Percentiles rank a stretch among this genome's conserved stretches.
phyloP scores from a whole-genome alignment of 2,113 vertebrate species.

The Erythrolamprus reginae region DNA sequence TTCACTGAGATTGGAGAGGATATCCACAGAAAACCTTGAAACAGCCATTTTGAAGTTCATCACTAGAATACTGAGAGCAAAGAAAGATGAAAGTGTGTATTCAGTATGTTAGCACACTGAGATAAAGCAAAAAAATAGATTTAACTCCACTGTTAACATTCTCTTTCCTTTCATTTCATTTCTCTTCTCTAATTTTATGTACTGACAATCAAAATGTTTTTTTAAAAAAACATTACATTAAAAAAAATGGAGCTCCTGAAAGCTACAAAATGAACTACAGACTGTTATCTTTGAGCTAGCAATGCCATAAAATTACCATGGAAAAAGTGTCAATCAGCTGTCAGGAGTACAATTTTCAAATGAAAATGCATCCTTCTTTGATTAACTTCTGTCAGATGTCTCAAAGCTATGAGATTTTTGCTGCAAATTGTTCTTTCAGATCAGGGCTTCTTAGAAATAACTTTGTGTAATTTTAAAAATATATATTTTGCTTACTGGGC shows the following conservation, averaged over 20 bases:
- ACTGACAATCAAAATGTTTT: background rate
- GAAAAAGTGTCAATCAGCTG: background rate
- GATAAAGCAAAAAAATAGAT: background rate
- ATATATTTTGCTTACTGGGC: background rate
- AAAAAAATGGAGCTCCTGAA: background rate
- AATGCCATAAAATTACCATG: background rate
- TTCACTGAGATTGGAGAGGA: background rate
- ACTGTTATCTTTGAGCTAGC: background rate
- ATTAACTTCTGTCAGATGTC: background rate
- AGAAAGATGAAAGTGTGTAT: background rate
- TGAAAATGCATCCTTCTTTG: background rate
- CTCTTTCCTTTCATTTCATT: background rate
- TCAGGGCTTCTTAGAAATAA: background rate
- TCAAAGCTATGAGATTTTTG: background rate
- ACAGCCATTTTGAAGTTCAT: background rate
- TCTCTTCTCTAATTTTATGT: background rate
- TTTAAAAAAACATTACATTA: background rate
- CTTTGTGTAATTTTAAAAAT: background rate
- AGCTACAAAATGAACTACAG: background rate
- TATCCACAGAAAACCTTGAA: background rate
- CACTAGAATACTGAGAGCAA: background rate
- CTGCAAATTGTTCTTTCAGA: background rate
- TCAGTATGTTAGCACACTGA: background rate
- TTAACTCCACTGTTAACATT: background rate
- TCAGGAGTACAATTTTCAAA: background rate